Percentiles rank a stretch among this genome's conserved stretches.
Conservation (phyloP, 2,113 vertebrate genomes). For the Terrapene triunguis region DNA sequence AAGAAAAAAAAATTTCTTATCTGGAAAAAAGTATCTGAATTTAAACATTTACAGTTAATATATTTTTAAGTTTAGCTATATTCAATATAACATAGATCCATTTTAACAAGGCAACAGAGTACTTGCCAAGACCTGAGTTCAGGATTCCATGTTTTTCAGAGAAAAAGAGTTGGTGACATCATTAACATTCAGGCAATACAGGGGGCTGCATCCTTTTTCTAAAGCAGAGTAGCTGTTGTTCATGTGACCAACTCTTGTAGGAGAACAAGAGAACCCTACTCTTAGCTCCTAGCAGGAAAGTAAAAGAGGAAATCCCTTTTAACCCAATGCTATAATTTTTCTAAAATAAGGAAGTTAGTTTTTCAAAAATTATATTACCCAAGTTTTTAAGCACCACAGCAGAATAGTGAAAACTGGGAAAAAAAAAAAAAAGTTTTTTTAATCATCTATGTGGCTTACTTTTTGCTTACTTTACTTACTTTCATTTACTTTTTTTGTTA, state of each 20-base stretch:
- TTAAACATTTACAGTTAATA: not conserved
- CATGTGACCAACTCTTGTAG: not conserved
- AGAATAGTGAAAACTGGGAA: not conserved
- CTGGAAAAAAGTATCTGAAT: not conserved
- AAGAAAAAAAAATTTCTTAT: not conserved
- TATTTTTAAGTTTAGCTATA: not conserved
- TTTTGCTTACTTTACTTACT: not conserved
- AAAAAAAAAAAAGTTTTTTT: not conserved
- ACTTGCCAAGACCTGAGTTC: not conserved
- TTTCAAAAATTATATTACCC: rapidly evolving
- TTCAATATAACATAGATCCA: not conserved
- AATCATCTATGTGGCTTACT: not conserved
- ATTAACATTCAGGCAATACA: not conserved
- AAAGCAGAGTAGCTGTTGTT: not conserved
- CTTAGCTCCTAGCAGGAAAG: not conserved
- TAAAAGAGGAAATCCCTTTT: not conserved
- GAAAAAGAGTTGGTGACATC: not conserved
- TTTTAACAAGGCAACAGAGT: not conserved
- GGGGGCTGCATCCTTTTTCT: not conserved
- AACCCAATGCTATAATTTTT: not conserved
- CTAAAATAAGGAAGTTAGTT: not conserved
- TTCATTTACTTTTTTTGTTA: not conserved
- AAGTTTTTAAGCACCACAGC: not conserved
- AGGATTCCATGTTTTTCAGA: not conserved
- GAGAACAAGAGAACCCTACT: not conserved